Conservation (phyloP, 1,140 invertebrate genomes). For the Phymorhynchus buccinoides region DNA sequence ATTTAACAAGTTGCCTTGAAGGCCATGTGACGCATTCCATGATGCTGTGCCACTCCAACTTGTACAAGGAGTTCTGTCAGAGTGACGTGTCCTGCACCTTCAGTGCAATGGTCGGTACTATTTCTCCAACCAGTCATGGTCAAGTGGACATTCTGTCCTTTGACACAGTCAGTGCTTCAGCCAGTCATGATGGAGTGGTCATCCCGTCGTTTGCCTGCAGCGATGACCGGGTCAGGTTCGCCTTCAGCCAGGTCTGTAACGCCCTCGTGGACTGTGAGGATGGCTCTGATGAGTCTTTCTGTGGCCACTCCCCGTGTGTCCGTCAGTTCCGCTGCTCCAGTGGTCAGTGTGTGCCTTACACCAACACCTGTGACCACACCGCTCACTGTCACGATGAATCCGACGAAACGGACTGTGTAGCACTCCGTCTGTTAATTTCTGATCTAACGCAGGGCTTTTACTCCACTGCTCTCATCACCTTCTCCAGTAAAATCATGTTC, state of each 20-base stretch:
- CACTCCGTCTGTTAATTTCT: background rate
- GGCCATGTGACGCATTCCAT: background rate
- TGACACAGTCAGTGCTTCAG: too few relatives aligned
- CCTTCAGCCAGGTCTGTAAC: slow-evolving; percentile 18
- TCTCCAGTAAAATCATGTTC: background rate
- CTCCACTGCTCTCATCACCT: background rate
- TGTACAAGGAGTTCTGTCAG: too few relatives aligned
- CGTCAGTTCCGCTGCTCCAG: background rate
- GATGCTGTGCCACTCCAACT: background rate
- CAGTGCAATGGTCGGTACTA: too few relatives aligned
- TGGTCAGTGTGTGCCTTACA: background rate
- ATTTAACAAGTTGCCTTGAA: background rate
- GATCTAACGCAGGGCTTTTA: background rate
- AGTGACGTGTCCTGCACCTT: background rate
- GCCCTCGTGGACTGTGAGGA: background rate
- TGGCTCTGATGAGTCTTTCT: slow-evolving; percentile 10
- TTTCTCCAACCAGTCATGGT: too few relatives aligned
- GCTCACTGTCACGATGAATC: slow-evolving; percentile 8
- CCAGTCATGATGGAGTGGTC: too few relatives aligned
- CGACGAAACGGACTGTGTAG: background rate
- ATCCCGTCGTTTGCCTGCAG: background rate
- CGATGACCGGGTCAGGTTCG: background rate
- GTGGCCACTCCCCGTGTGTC: background rate
- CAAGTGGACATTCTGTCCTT: too few relatives aligned
- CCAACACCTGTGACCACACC: background rate